Conservation (phyloP, 2,113 vertebrate species). For the Neodontobutis hainanensis region DNA sequence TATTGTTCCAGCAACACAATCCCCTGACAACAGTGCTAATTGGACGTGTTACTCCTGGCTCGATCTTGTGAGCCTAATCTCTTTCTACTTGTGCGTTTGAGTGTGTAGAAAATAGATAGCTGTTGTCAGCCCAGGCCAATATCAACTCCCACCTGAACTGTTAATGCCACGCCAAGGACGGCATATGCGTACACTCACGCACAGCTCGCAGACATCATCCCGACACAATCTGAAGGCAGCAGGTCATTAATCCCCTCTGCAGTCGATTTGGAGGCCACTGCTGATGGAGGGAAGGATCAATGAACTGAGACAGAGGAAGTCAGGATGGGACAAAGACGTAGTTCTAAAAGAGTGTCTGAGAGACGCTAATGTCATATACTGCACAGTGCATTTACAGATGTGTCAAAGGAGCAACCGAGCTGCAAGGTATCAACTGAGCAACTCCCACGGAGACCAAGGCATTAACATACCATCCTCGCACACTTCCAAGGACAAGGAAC, state of each 20-base stretch:
- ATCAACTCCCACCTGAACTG: slow-evolving; percentile 58
- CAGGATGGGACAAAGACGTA: too few species aligned
- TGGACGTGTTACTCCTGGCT: slow-evolving; percentile 2
- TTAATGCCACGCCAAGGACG: slow-evolving; percentile 51
- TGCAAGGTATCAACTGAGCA: too few species aligned
- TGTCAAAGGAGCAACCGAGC: too few species aligned
- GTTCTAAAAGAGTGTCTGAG: too few species aligned
- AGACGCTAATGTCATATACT: too few species aligned
- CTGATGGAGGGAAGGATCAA: slow-evolving; percentile 31
- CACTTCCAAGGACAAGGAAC: too few species aligned
- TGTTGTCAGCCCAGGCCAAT: slow-evolving; percentile 48
- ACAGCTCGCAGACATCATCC: slow-evolving; percentile 29
- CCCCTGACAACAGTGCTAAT: not conserved
- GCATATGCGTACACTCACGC: slow-evolving; percentile 28
- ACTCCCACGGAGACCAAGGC: too few species aligned
- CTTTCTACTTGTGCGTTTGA: slow-evolving; percentile 8
- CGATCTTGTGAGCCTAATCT: slow-evolving; percentile 24
- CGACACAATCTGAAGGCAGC: slow-evolving; percentile 25
- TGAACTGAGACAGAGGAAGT: slow-evolving; percentile 16
- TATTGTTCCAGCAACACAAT: not conserved
- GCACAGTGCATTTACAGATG: too few species aligned
- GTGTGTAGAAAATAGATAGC: slow-evolving; percentile 36
- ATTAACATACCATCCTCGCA: too few species aligned
- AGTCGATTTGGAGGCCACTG: slow-evolving; percentile 47
- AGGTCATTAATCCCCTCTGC: slow-evolving; percentile 46